Base-by-base conservation (phyloP, 2,797 vertebrate genomes). In the Thaleichthys pacificus region DNA sequence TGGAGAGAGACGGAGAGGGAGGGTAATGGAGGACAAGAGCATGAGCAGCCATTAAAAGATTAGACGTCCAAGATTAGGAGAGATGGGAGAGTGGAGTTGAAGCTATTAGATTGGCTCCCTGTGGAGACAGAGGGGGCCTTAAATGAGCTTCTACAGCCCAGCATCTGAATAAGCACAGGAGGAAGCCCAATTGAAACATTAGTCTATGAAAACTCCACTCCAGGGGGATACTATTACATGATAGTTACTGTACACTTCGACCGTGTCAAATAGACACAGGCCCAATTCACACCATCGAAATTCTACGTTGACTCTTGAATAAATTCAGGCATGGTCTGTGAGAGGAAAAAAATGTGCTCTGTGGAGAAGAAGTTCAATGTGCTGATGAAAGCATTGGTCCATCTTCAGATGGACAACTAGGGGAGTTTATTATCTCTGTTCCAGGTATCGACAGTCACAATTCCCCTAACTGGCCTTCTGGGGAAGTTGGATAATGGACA, bases 121-220 rank as follows among this genome's bases (percentile, higher is more conserved):
- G 75, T 61, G 71, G 74, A 2, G 58, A 5, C 19, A 70, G 0
- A 15, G 28, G 63, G 42, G 71, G 62, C 77, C 66, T 24, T 5
- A 72, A 74, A 78, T 72, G 15, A 76, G 76, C 66, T 64, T 67
- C 75, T 75, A 76, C 77, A 77, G 72, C 71, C 71, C 69, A 70
- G 66, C 71, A 75, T 68, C 79, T 74, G 61, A 56, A 71, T 72
- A 70, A 3, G 28, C 26, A 12, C 58, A 9, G 17, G 30, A 69
- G 66, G 72, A 74, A 15, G 26, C 72, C 72, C 26, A 68, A 83
- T 84, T 64, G 84, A 79, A 85, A 82, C 54, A 72, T 1, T 68
- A 72, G 71, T 74, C 74, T 66, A 79, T 81, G 79, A 86, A 86
- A 85, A 71, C 51, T 62, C 61, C 56, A 75, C 80, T 70, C 19